Percentiles rank a stretch among this genome's conserved stretches.
These are phyloP conservation scores for Aleiodes leptofemur DNA, from an alignment of 2,888 invertebrate genomes.

Conservation along the genomic window DNA sequence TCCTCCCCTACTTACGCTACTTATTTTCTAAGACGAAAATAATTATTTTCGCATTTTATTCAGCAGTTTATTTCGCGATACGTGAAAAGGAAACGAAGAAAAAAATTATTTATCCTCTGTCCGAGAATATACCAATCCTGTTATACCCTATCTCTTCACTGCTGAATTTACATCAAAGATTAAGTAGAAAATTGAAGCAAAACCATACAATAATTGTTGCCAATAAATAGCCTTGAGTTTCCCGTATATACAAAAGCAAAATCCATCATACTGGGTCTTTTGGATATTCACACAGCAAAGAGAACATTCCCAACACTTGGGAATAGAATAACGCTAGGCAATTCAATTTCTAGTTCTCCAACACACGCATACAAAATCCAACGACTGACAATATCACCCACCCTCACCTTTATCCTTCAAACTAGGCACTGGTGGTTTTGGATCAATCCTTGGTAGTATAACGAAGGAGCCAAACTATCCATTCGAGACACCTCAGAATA, in stretches of 20 bases:
- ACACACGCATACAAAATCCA: slow-evolving; percentile 18
- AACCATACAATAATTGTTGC: background rate
- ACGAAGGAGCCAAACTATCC: slow-evolving; percentile 19
- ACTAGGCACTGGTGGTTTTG: slow-evolving; percentile 4
- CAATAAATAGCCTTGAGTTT: slow-evolving; percentile 16
- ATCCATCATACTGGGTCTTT: background rate
- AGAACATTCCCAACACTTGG: background rate
- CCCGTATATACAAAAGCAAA: slow-evolving; percentile 9
- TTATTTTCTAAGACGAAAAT: too few species aligned
- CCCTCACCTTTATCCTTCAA: slow-evolving; percentile 3
- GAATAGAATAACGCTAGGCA: too few species aligned
- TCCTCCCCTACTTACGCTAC: too few species aligned
- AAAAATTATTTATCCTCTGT: too few species aligned
- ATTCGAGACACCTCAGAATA: slow-evolving; percentile 31
- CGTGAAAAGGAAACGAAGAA: too few species aligned
- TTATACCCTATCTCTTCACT: too few species aligned
- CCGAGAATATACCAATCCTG: too few species aligned
- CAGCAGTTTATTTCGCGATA: too few species aligned
- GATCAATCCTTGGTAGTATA: slow-evolving; percentile 20
- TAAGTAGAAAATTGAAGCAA: too few species aligned
- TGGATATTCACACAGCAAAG: slow-evolving; percentile 5
- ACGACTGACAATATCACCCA: slow-evolving; percentile 17
- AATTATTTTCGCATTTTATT: too few species aligned
- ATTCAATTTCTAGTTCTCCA: background rate
- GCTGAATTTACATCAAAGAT: too few species aligned